Percentiles rank a stretch among this genome's conserved stretches.
Conservation (phyloP, 1,140 invertebrate species). For the Apis cerana region DNA sequence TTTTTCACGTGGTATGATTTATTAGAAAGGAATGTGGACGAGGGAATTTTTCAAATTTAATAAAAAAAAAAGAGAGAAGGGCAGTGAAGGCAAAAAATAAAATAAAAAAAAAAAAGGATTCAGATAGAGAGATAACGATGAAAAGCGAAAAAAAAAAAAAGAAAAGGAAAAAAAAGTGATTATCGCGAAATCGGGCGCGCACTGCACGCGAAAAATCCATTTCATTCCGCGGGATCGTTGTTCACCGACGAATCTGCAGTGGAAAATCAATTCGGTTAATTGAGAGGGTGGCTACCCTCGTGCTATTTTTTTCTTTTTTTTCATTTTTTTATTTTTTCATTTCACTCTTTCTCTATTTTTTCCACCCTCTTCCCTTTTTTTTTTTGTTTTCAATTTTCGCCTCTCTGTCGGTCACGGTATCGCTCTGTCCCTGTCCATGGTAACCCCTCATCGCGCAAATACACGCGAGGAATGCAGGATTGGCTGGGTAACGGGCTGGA, state of each 20-base stretch:
- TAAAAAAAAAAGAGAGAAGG: not conserved
- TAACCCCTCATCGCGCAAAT: slow-evolving; percentile 62
- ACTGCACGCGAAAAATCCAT: slow-evolving; percentile 58
- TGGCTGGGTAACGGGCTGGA: slow-evolving; percentile 66
- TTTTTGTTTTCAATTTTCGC: not conserved
- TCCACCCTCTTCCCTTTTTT: not conserved
- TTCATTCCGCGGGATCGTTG: slow-evolving; percentile 46
- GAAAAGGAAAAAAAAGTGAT: slow-evolving; percentile 26
- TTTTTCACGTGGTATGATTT: slow-evolving; percentile 21
- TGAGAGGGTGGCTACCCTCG: slow-evolving; percentile 63
- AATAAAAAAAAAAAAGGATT: not conserved
- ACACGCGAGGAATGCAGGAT: slow-evolving; percentile 69
- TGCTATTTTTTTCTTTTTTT: slow-evolving; percentile 15
- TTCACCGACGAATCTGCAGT: slow-evolving; percentile 60
- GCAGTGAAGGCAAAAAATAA: no score
- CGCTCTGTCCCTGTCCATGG: slow-evolving; percentile 2
- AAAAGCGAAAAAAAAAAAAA: no score
- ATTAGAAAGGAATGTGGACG: slow-evolving; percentile 1
- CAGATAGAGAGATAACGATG: not conserved
- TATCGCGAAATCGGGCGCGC: slow-evolving; percentile 16
- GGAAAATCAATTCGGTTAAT: slow-evolving; percentile 75
- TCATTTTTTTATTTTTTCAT: no score
- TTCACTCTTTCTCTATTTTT: not conserved
- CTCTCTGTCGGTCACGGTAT: slow-evolving; percentile 26
- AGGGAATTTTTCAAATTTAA: slow-evolving; percentile 24